A percentile compares a stretch with the other conserved stretches of the same genome.
phyloP scores from a whole-genome alignment of 2,113 vertebrate genomes.

The Alectura lathami region DNA sequence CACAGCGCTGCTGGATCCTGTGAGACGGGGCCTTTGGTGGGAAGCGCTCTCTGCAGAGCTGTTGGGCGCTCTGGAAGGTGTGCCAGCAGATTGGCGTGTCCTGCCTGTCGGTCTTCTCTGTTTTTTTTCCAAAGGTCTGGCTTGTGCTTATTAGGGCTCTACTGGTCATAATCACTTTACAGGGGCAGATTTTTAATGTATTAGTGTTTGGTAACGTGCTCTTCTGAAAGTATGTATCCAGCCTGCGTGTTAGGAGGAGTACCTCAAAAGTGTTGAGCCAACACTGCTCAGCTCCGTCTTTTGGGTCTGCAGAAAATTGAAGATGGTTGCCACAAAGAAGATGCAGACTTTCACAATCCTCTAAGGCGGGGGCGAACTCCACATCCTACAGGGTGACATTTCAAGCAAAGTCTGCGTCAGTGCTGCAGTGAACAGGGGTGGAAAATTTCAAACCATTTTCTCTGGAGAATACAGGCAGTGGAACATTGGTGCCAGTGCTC shows the following conservation, averaged over 20 bases:
- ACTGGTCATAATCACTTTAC: not conserved
- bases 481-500: not conserved
- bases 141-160: not conserved
- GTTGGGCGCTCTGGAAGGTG: not conserved
- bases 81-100: not conserved
- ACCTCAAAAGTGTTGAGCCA: not conserved
- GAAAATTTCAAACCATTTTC: not conserved
- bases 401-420: not conserved
- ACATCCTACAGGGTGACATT: not conserved
- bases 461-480: not conserved
- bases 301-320: not conserved
- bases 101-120: not conserved
- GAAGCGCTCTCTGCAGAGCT: not conserved
- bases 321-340: not conserved
- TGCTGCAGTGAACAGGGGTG: not conserved
- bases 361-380: not conserved
- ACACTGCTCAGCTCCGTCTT: not conserved
- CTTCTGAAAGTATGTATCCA: not conserved
- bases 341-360: constrained; percentile 21
- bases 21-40: not conserved
- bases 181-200: not conserved
- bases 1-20: not conserved
- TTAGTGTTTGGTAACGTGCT: not conserved
- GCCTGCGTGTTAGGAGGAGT: not conserved
- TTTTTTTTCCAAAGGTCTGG: not conserved